Base-by-base conservation (phyloP, 2,888 invertebrate species). In the Muschampia plurimacula region DNA sequence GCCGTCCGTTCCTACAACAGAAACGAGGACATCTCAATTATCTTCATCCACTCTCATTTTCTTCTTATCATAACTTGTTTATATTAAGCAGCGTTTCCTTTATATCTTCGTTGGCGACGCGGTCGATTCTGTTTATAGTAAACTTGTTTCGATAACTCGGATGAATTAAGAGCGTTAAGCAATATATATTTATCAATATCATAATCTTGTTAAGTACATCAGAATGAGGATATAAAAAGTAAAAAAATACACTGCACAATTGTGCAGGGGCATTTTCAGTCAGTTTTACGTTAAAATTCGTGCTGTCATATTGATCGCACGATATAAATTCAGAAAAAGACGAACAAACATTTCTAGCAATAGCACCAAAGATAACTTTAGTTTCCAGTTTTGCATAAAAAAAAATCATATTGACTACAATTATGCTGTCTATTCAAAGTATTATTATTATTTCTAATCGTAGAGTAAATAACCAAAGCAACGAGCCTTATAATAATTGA, bases 21-120 rank as follows among this genome's bases (percentile, higher is more conserved):
- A 90, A 92, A 92, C 90, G 92, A 87, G 84, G 85, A 88, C 84
- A 90, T 88, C 90, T 92, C 88, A 86, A 87, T 92, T 90, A 91
- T 90, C 89, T 88, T 84, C 86, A 80, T 84, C 85, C 78, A 78
- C 78, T 78, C 78, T 85, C 82, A 82, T 80, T 77, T 77, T 84
- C 84, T 86, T 79, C 83, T 82, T 81, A 85, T 80, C 76, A 77
- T 76, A 80, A 79, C 78, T 60, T 49, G 66, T 72, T 32, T 67
- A 64, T 32, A 46, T 72, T 66, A 60, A 67, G 32, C 41, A 57
- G 22, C 67, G 15, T 66, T 55, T 52, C 46, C 63, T 72, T 41
- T 22, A 69, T 32, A 39, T 78, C 77, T 77, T 79, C 78, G 67
- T 62, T 77, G 77, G 75, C 74, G 76, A 79, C 68, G 75, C 76